Evolutionary conservation across 1,140 invertebrate species (phyloP), one percentile per base, ranked within the genome.

Genomic region (Magallana gigas): DNA sequence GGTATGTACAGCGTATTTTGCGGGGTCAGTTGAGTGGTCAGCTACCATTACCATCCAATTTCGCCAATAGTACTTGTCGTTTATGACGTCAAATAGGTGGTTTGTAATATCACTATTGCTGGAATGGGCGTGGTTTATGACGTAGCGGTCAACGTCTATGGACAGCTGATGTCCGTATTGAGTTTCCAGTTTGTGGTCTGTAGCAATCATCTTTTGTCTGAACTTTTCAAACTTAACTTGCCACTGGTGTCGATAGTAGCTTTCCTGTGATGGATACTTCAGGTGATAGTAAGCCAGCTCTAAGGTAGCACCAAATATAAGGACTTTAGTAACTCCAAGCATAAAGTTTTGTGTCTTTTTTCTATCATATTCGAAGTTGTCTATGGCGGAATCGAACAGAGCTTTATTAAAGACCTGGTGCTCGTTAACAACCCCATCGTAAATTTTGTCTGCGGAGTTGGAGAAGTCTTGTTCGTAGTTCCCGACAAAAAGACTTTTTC

Each of bases 261-360:
- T 76, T 29, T 76, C 68, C 14, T 76, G 68, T 76, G 68, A 76
- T 36, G 68, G 68, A 76, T 36, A 76, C 14, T 76, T 76, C 23
- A 76, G 68, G 7, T 76, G 68, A 12, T 76, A 76, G 9, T 76
- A 76, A 11, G 68, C 68, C 23, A 76, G 18, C 14, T 76, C 68
- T 11, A 76, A 12, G 3, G 68, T 29, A 29, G 68, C 68, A 0
- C 68, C 68, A 29, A 36, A 76, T 11, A 76, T 23, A 29, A 76
- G 68, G 23, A 76, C 9, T 29, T 76, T 76, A 3, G 68, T 12
- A 1, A 76, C 68, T 12, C 68, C 68, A 1, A 76, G 68, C 68
- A 76, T 76, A 29, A 76, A 76, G 8, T 29, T 76, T 36, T 76
- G 68, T 29, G 68, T 76, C 23, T 76, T 36, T 29, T 76, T 48